These are phyloP conservation scores for Gastrophryne carolinensis DNA, from an alignment of 2,797 vertebrate genomes.

Conservation along the genomic window DNA sequence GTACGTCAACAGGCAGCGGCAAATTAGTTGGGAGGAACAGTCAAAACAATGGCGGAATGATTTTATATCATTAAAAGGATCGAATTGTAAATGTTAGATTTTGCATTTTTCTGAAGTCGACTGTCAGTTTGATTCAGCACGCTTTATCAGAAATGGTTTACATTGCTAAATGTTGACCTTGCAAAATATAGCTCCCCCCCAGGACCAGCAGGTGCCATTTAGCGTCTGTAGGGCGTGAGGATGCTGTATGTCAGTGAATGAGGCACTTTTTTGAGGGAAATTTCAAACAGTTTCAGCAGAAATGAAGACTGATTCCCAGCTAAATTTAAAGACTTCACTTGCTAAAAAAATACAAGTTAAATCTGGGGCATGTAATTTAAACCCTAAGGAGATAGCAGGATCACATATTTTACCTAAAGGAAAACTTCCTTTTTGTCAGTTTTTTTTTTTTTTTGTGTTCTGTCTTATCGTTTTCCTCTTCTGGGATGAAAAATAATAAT, in stretches of 20 bases:
- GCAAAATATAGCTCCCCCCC: slow-evolving; percentile 35
- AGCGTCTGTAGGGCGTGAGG: slow-evolving; percentile 32
- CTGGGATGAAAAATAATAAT: too few species aligned
- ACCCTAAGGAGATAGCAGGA: too few species aligned
- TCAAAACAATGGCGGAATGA: slow-evolving; percentile 19
- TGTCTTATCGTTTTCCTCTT: too few species aligned
- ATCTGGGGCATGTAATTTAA: too few species aligned
- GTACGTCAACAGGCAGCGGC: slow-evolving; percentile 5
- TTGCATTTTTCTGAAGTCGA: slow-evolving; percentile 1
- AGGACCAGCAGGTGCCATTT: slow-evolving; percentile 29
- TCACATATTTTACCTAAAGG: too few species aligned
- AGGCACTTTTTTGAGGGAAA: too few species aligned
- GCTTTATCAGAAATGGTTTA: slow-evolving; percentile 42
- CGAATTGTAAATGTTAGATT: slow-evolving; percentile 24
- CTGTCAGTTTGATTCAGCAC: slow-evolving; percentile 6
- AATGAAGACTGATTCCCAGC: too few species aligned
- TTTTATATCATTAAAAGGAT: slow-evolving; percentile 40
- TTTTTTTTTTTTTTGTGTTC: too few species aligned
- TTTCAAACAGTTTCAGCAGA: too few species aligned
- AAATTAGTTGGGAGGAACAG: slow-evolving; percentile 35
- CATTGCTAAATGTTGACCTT: slow-evolving; percentile 35
- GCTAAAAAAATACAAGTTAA: too few species aligned
- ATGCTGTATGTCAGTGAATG: slow-evolving; percentile 43
- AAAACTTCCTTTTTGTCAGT: too few species aligned
- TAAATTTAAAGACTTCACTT: too few species aligned